Base-by-base conservation (phyloP, 1,140 invertebrate genomes). In the Eubasilissa regina region DNA sequence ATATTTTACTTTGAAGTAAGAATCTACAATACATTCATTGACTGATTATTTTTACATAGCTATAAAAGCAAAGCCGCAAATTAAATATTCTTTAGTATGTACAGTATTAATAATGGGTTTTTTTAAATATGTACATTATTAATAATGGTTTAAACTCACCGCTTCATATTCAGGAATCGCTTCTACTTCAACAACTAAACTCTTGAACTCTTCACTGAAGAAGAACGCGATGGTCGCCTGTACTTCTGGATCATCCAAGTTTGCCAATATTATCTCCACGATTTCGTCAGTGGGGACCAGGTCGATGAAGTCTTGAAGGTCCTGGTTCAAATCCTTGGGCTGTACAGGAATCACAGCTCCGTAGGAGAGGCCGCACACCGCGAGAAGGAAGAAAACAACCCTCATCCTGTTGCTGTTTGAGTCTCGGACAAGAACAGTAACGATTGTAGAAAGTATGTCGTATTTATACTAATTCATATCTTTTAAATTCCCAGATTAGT, bases 191-290 rank as follows among this genome's bases (percentile, higher is more conserved):
- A 55, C 19, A 10, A 56, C 72, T 19, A 74, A 15, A 4, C 17
- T 53, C 51, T 74, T 74, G 72, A 51, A 74, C 10, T 74, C 72
- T 1, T 74, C 72, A 51, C 72, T 74, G 72, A 55, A 74, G 72
- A 74, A 17, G 72, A 19, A 74, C 13, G 55, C 72, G 19, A 74
- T 12, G 15, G 55, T 48, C 6, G 72, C 72, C 21, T 55, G 48
- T 1, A 74, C 17, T 55, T 74, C 72, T 13, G 72, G 72, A 19
- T 74, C 72, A 0, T 74, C 19, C 21, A 55, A 13, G 25, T 74
- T 74, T 8, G 6, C 21, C 11, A 55, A 11, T 17, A 74, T 21
- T 7, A 74, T 53, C 35, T 9, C 72, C 35, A 74, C 0, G 72
- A 74, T 74, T 21, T 74, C 35, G 13, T 53, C 48, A 43, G 45